These are phyloP conservation scores for Amphipyra berbera DNA, from an alignment of 2,888 invertebrate genomes.

Conservation along the genomic window DNA sequence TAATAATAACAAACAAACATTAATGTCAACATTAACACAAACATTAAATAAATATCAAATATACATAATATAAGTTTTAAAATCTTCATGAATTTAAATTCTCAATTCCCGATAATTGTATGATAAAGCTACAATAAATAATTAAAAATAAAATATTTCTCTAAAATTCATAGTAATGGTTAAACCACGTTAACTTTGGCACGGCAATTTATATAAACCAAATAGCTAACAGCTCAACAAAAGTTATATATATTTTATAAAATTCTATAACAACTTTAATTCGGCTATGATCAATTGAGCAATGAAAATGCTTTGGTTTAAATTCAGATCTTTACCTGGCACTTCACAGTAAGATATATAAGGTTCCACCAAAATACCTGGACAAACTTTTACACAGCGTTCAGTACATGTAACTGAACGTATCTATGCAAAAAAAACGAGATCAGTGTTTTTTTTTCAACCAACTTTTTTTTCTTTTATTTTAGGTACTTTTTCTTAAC, in stretches of 20 bases:
- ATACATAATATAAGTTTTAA: slow-evolving; percentile 7
- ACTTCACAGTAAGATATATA: neutral
- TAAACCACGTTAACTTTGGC: slow-evolving; percentile 73
- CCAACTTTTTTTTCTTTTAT: neutral
- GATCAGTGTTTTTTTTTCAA: too few relatives aligned
- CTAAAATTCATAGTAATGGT: slow-evolving; percentile 61
- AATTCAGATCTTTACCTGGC: slow-evolving; percentile 8
- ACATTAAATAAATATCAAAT: slow-evolving; percentile 9
- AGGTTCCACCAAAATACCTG: too few relatives aligned
- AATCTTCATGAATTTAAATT: slow-evolving; percentile 39
- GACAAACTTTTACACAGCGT: too few relatives aligned
- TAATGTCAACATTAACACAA: too few relatives aligned
- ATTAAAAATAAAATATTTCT: slow-evolving; percentile 54
- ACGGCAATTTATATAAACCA: slow-evolving; percentile 71
- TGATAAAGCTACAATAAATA: slow-evolving; percentile 56
- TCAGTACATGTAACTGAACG: too few relatives aligned
- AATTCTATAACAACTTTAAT: slow-evolving; percentile 52
- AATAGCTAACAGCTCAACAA: slow-evolving; percentile 53
- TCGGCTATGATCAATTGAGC: slow-evolving; percentile 47
- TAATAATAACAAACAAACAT: too few relatives aligned
- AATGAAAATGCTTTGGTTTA: slow-evolving; percentile 37
- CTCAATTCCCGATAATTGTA: slow-evolving; percentile 51
- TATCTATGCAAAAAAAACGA: too few relatives aligned
- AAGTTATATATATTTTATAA: slow-evolving; percentile 37
- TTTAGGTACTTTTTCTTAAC: too few relatives aligned